Percentiles rank a stretch among this genome's conserved stretches.
These are phyloP conservation scores for Formica exsecta DNA, from an alignment of 1,140 invertebrate genomes.

Conservation along the genomic window DNA sequence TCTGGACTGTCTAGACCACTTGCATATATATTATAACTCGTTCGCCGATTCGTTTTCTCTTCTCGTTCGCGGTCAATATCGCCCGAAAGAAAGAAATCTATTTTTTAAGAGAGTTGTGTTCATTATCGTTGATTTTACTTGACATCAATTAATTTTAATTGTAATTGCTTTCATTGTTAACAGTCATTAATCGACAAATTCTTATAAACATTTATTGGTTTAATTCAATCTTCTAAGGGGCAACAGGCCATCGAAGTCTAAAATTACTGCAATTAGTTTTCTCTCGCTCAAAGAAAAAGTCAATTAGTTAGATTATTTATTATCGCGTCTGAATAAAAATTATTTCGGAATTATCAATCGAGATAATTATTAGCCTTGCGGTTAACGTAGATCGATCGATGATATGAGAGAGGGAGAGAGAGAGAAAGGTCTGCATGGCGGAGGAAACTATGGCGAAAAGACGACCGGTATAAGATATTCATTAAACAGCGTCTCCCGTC, in stretches of 20 bases:
- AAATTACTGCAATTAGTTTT: slow-evolving; percentile 41
- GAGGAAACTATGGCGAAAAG: slow-evolving; percentile 40
- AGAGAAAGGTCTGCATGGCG: slow-evolving; percentile 8
- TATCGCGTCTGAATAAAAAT: slow-evolving; percentile 23
- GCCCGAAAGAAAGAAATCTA: slow-evolving; percentile 25
- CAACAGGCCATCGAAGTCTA: slow-evolving; percentile 44
- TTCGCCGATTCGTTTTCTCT: slow-evolving; percentile 53
- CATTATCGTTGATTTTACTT: neutral
- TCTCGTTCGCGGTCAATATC: neutral
- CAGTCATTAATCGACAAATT: neutral
- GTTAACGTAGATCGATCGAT: slow-evolving; percentile 22
- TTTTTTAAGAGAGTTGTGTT: neutral
- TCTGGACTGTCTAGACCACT: slow-evolving; percentile 71
- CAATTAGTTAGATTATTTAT: slow-evolving; percentile 58
- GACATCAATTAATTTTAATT: neutral
- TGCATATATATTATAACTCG: slow-evolving; percentile 64
- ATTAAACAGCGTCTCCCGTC: slow-evolving; percentile 31
- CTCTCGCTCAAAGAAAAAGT: slow-evolving; percentile 14
- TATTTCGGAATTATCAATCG: neutral
- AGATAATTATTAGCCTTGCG: neutral
- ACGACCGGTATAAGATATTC: slow-evolving; percentile 33
- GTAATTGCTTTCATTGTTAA: neutral
- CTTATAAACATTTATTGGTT: slow-evolving; percentile 18
- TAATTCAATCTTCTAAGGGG: slow-evolving; percentile 26
- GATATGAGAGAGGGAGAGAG: neutral